phyloP scores from a whole-genome alignment of 2,888 invertebrate species.

The Drosophila pseudotalamancana region DNA sequence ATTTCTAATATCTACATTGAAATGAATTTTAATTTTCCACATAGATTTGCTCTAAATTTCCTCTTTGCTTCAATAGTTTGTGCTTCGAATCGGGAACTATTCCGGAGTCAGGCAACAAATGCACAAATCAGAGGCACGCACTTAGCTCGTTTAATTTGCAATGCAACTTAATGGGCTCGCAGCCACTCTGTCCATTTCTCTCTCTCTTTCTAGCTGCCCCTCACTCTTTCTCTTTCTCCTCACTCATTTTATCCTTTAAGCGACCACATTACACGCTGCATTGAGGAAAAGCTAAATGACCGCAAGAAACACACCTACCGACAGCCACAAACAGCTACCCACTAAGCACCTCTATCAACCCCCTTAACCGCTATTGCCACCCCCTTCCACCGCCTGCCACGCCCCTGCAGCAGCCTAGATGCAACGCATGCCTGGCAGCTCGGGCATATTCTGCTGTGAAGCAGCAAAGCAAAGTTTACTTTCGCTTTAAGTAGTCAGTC shows the following conservation, averaged over 20 bases:
- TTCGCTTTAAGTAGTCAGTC: slow-evolving; percentile 72
- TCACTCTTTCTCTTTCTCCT: not conserved
- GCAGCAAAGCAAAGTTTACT: slow-evolving; percentile 70
- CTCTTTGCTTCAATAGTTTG: not conserved
- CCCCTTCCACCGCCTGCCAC: too few relatives aligned
- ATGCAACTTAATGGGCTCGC: slow-evolving; percentile 12
- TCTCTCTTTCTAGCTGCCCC: not conserved
- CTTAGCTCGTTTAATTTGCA: slow-evolving; percentile 22
- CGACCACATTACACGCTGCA: slow-evolving; percentile 72
- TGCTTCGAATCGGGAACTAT: not conserved
- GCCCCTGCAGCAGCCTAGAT: not conserved
- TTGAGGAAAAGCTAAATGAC: slow-evolving; percentile 73
- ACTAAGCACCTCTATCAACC: not conserved
- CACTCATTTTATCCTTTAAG: slow-evolving; percentile 60
- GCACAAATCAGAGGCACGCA: slow-evolving; percentile 24
- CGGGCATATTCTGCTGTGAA: slow-evolving; percentile 31
- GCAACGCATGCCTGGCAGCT: slow-evolving; percentile 32
- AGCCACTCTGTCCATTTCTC: not conserved
- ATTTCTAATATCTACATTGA: too few relatives aligned
- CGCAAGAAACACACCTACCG: slow-evolving; percentile 68
- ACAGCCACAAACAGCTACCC: slow-evolving; percentile 25
- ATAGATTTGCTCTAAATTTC: not conserved
- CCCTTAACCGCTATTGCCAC: not conserved
- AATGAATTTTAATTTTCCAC: too few relatives aligned
- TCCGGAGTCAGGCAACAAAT: slow-evolving; percentile 1